Conservation (phyloP, 2,888 invertebrate genomes). For the Encarsia formosa region DNA sequence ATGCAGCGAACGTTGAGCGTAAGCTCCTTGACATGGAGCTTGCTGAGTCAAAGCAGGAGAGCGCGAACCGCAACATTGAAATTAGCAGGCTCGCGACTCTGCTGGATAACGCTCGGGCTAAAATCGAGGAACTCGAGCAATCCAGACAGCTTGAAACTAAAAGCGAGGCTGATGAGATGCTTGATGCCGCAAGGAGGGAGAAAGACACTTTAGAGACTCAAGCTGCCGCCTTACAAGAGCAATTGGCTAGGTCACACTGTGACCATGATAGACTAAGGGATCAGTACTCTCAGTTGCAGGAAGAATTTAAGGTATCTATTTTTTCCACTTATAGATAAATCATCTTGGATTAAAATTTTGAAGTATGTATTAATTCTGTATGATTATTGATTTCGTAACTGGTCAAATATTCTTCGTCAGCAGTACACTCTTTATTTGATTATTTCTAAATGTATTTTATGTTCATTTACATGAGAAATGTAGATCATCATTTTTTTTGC, state of each 20-base stretch:
- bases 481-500: no score
- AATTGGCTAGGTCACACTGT: conserved; percentile 65
- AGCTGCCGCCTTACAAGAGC: conserved; percentile 65
- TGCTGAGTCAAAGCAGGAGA: conserved; percentile 67
- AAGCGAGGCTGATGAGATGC: conserved; percentile 67
- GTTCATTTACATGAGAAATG: no score
- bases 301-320: conserved; percentile 69
- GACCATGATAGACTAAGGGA: conserved; percentile 66
- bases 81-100: conserved; percentile 71
- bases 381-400: no score
- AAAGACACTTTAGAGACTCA: conserved; percentile 70
- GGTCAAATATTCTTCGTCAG: no score
- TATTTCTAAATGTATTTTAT: no score
- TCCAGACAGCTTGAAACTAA: conserved; percentile 65
- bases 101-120: conserved; percentile 79
- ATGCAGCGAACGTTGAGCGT: conserved; percentile 71
- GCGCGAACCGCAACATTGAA: conserved; percentile 74
- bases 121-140: conserved; percentile 68
- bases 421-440: no score
- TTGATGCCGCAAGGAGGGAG: conserved; percentile 66
- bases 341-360: no score
- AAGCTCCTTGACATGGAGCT: conserved; percentile 71
- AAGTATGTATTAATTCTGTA: no score
- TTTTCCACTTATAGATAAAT: no score
- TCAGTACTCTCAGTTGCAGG: conserved; percentile 63